A percentile compares a stretch with the other conserved stretches of the same genome.
These are phyloP conservation scores for Platynereis dumerilii DNA, from an alignment of 2,888 invertebrate species.

Conservation along the genomic window DNA sequence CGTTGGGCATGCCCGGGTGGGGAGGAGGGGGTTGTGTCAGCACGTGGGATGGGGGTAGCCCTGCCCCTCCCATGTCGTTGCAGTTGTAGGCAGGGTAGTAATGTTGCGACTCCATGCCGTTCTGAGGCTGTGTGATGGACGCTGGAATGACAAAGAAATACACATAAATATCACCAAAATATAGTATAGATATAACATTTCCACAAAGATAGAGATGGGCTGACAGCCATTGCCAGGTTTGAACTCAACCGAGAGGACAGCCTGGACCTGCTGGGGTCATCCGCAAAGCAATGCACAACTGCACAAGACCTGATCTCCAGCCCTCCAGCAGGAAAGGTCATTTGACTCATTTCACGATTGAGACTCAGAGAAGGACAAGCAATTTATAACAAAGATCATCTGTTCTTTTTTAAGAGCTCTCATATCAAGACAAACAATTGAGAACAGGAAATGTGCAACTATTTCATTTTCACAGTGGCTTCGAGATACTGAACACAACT, in stretches of 20 bases:
- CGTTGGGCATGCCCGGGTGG: constrained; percentile 33
- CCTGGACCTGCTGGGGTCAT: too few relatives aligned
- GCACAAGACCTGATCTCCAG: too few relatives aligned
- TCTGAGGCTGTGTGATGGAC: constrained; percentile 88
- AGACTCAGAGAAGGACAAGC: not conserved
- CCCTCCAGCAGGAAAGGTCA: too few relatives aligned
- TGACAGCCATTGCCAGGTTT: too few relatives aligned
- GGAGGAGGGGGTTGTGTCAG: constrained; percentile 62
- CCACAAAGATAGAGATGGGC: too few relatives aligned
- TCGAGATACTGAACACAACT: too few relatives aligned
- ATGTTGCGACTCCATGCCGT: constrained; percentile 74
- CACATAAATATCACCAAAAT: not conserved
- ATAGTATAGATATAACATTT: too few relatives aligned
- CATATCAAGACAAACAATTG: not conserved
- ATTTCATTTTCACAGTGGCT: not conserved
- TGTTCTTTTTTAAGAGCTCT: not conserved
- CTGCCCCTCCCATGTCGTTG: constrained; percentile 13
- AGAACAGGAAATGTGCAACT: not conserved
- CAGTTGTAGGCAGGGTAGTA: constrained; percentile 79
- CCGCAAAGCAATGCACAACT: too few relatives aligned
- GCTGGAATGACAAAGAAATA: constrained; percentile 77
- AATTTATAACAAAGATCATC: not conserved
- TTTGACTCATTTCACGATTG: not conserved
- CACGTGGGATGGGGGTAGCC: constrained; percentile 27
- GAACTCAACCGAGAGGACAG: too few relatives aligned